phyloP scores from a whole-genome alignment of 2,888 invertebrate genomes.

The Agrotis ipsilon region DNA sequence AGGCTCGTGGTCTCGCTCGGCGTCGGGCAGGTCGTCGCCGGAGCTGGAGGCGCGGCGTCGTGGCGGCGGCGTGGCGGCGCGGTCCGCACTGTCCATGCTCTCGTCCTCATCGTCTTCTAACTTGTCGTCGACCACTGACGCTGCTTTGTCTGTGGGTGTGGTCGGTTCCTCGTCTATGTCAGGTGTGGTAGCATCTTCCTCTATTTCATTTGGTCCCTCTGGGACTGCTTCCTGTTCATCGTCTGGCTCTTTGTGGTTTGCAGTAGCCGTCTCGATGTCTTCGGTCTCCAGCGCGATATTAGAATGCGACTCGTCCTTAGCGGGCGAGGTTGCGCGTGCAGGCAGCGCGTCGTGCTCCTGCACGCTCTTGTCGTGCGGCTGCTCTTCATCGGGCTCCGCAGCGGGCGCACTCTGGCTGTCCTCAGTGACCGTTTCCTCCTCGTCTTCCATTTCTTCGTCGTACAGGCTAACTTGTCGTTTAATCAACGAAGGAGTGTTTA shows the following conservation, averaged over 20 bases:
- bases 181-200: constrained; percentile 23
- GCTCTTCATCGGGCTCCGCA: neutral
- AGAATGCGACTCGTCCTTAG: neutral
- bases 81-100: constrained; percentile 33
- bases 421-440: constrained; percentile 52
- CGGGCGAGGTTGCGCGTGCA: neutral
- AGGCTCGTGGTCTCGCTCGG: constrained; percentile 35
- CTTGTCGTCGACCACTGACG: constrained; percentile 28
- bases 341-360: neutral
- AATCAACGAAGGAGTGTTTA: constrained; percentile 87
- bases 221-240: constrained; percentile 6
- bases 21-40: constrained; percentile 31
- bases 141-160: constrained; percentile 28
- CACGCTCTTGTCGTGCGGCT: neutral
- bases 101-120: constrained; percentile 41
- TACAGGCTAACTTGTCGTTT: constrained; percentile 89
- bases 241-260: neutral
- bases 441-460: constrained; percentile 80
- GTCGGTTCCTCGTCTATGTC: constrained; percentile 38
- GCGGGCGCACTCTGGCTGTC: constrained; percentile 62
- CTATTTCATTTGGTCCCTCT: constrained; percentile 8
- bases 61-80: constrained; percentile 10
- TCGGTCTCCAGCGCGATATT: neutral
- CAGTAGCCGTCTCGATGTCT: neutral
- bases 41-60: constrained; percentile 6